Base-by-base conservation (phyloP, 2,888 invertebrate genomes). In the Drosophila nr. perissopoda region DNA sequence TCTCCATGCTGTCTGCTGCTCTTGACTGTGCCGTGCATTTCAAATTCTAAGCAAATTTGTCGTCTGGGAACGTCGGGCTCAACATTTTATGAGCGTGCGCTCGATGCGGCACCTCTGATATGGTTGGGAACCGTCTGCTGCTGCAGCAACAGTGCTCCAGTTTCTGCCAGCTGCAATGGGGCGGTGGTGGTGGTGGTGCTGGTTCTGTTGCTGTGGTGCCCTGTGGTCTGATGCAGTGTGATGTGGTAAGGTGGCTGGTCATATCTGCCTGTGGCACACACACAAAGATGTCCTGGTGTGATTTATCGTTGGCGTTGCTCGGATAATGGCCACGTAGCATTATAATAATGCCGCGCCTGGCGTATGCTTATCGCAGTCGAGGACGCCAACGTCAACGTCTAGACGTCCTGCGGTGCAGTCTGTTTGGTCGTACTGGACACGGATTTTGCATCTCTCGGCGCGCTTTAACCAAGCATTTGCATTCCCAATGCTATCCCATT, bases 1-100 rank as follows among this genome's bases (percentile, higher is more conserved):
- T 13, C 27, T 40, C 38, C 21, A 36, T 53, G 18, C 49, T 62
- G 72, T 68, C 68, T 46, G 46, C 46, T 16, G 16, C 21, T 40
- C 36, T 76, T 70, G 79, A 69, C 72, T 76, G 74, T 68, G 88
- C 80, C 80, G 53, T 76, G 89, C 86, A 85, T 88, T 88, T 89
- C 78, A 88, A 89, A 88, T 88, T 85, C 90, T 88, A 88, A 87
- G 87, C 87, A 88, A 88, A 88, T 89, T 88, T 88, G 87, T 88
- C 87, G 76, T 70, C 76, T 76, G 67, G 74, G 81, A 73, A 72
- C 74, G 69, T 52, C 34, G 72, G 81, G 83, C 70, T 87, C 78
- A 79, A 83, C 89, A 87, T 86, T 87, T 89, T 88, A 89, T 89
- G 85, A 86, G 88, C 89, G 89, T 89, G 89, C 76, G 74, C 79